Evolutionary conservation across 2,888 invertebrate species (phyloP), one percentile per base, ranked within the genome.

Genomic region (Lobophora halterata): DNA sequence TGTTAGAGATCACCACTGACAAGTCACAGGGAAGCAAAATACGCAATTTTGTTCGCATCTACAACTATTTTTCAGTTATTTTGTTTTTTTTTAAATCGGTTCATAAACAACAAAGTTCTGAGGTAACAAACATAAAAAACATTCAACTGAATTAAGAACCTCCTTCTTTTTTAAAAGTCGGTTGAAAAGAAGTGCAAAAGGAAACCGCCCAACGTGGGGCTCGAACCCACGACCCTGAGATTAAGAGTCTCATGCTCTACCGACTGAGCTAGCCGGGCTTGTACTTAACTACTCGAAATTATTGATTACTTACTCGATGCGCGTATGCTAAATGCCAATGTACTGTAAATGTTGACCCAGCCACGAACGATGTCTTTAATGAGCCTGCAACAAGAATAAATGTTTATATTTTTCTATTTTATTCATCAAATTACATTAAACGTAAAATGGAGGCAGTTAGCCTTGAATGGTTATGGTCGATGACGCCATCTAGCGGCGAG

Each of bases 311-410:
- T 76, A 83, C 83, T 87, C 91, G 89, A 71, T 98, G 97, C 3
- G 97, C 95, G 82, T 97, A 97, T 5, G 97, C 96, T 61, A 97
- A 89, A 79, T 97, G 97, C 97, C 97, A 98, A 46, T 96, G 93
- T 28, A 97, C 93, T 79, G 94, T 97, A 65, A 98, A 92, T 47
- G 90, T 90, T 46, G 96, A 93, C 33, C 97, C 97, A 8, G 95
- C 91, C 46, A 94, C 73, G 61, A 97, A 88, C 10, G 94, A 91
- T 17, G 97, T 97, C 73, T 91, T 92, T 63, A 93, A 88, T 60
- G 91, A 89, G 55, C 96, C 96, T 96, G 90, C 14, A 83, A 81
- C 53, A 65, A 72, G 39, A 20, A 49, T 52, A 46, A 1, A 17
- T 21, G 12, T 23, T 12, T 18, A 16, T 9, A 7, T 4, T 3